Evolutionary conservation across 2,797 vertebrate genomes (phyloP).

Genomic region (Pogoniulus pusillus): DNA sequence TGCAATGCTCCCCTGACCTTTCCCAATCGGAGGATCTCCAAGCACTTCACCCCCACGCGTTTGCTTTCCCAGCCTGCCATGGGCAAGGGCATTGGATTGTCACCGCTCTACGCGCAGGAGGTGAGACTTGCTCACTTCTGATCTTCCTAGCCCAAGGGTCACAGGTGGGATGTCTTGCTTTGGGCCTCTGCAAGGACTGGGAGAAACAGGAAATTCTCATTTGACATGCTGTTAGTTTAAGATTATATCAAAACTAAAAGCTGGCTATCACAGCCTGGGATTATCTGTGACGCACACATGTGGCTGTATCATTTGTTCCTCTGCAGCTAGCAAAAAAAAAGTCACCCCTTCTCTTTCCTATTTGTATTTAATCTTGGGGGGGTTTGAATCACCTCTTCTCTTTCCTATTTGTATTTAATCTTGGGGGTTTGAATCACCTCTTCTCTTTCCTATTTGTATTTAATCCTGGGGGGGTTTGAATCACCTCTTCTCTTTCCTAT

Average conservation of each 20-base stretch:
- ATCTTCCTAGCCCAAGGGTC: neutral
- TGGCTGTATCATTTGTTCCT: neutral
- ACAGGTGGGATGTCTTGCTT: neutral
- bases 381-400: neutral
- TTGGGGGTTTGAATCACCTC: neutral
- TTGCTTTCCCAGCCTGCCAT: neutral
- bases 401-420: neutral
- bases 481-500: neutral
- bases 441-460: neutral
- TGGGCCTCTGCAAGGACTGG: neutral
- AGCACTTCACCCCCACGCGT: neutral
- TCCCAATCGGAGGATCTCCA: constrained; percentile 1
- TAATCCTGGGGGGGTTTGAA: too few relatives aligned
- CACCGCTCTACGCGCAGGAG: neutral
- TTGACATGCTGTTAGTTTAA: neutral
- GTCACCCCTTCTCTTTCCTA: neutral
- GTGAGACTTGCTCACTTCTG: neutral
- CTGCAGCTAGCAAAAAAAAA: neutral
- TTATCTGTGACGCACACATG: neutral
- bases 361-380: neutral
- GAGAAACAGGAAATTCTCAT: neutral
- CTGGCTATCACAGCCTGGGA: neutral
- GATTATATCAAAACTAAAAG: neutral
- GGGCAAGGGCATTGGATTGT: neutral
- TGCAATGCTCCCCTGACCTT: constrained; percentile 36